A percentile compares a stretch with the other conserved stretches of the same genome.
phyloP scores from a whole-genome alignment of 2,113 vertebrate genomes.

The Poecilia latipinna region DNA sequence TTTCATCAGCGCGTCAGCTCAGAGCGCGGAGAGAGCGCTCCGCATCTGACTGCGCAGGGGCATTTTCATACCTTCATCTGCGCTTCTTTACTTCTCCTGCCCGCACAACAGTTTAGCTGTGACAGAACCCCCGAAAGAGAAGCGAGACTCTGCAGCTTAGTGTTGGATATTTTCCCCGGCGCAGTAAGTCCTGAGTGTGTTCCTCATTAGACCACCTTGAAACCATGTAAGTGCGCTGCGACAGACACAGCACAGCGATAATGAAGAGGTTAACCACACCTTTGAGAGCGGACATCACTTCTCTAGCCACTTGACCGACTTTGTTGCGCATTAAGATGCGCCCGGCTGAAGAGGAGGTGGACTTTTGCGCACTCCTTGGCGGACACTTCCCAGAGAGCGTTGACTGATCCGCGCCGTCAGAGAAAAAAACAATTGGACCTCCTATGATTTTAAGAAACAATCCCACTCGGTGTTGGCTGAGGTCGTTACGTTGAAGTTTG shows the following conservation, averaged over 20 bases:
- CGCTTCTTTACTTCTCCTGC: neutral
- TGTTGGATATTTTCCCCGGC: slow-evolving; percentile 31
- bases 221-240: slow-evolving; percentile 23
- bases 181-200: slow-evolving; percentile 39
- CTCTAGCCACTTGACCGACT: slow-evolving; percentile 72
- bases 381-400: slow-evolving; percentile 40
- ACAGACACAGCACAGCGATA: slow-evolving; percentile 45
- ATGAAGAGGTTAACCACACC: slow-evolving; percentile 74
- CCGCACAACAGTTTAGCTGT: neutral
- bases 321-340: slow-evolving; percentile 70
- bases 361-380: slow-evolving; percentile 59
- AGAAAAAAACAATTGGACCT: slow-evolving; percentile 30
- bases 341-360: slow-evolving; percentile 56
- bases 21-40: slow-evolving; percentile 31
- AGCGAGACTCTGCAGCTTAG: neutral
- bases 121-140: neutral
- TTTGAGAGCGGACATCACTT: slow-evolving; percentile 73
- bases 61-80: neutral
- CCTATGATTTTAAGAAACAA: slow-evolving; percentile 51
- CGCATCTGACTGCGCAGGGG: neutral
- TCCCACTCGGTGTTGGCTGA: slow-evolving; percentile 40
- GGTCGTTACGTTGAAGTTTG: slow-evolving; percentile 50
- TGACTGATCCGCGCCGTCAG: slow-evolving; percentile 40
- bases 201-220: slow-evolving; percentile 44
- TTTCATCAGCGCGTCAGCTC: slow-evolving; percentile 39